Base-by-base conservation (phyloP, 2,113 vertebrate species). In the Anas platyrhynchos region DNA sequence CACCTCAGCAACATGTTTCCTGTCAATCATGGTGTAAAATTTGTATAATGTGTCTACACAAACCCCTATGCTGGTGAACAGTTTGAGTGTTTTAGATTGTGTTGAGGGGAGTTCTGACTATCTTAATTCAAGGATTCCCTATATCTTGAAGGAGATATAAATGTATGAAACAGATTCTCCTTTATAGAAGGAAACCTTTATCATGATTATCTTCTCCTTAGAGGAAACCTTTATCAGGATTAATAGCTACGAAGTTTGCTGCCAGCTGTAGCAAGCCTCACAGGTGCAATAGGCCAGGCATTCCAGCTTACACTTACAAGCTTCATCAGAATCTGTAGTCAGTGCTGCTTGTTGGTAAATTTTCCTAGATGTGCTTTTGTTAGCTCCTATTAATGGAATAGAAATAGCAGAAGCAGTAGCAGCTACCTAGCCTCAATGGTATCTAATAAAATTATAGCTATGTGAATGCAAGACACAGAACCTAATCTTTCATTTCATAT, bases 1-100 rank as follows among this genome's bases (percentile, higher is more conserved):
- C 34, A 48, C 4, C 11, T 58, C n/a, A 32, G 0, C 7, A 48
- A 26, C 11, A 36, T 6, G 2, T 3, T 32, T 44, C 27, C 21
- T 3, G 13, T 31, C 12, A 16, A 16, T 72, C 22, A 50, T 54
- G 26, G 12, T 78, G 13, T 8, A 18, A 75, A 3, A 23, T 25
- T 5, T 29, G 9, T 54, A 6, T 2, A 11, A 2, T 11, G n/a
- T 61, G 77, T 65, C 29, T 21, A 58, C 23, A 31, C 8, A 25
- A n/a, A 76, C 4, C 10, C 16, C 34, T 22, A 5, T 18, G 31
- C 4, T 8, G 1, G 41, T 62, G 2, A 54, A 26, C 27, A 72
- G 6, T 5, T 22, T 9, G 1, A 17, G 3, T 56, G 10, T 36
- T 48, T 44, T 32, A 41, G 9, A 26, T 26, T 66, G 3, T 8